phyloP scores from a whole-genome alignment of 2,888 invertebrate genomes.

The Lapara coniferarum region DNA sequence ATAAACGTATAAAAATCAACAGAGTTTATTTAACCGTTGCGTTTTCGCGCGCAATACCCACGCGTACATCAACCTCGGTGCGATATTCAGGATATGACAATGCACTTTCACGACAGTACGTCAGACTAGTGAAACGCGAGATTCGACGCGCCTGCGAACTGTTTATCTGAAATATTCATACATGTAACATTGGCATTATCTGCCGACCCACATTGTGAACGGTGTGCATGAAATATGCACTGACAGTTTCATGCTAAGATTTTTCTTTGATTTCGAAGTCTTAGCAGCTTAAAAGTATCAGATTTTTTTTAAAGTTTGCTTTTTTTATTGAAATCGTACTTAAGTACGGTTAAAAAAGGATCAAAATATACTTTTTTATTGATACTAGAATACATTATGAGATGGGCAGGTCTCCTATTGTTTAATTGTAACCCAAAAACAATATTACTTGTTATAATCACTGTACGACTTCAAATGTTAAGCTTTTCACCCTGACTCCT shows the following conservation, averaged over 20 bases:
- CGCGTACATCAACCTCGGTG: constrained; percentile 35
- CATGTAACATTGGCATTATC: constrained; percentile 25
- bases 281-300: too few species aligned
- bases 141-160: constrained; percentile 47
- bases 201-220: constrained; percentile 5
- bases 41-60: constrained; percentile 25
- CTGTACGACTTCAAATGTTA: too few species aligned
- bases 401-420: too few species aligned
- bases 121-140: constrained; percentile 61
- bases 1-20: not conserved
- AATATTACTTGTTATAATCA: too few species aligned
- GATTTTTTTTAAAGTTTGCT: too few species aligned
- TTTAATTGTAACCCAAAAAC: too few species aligned
- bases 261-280: not conserved
- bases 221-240: not conserved
- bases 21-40: not conserved
- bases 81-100: constrained; percentile 65
- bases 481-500: too few species aligned
- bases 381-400: too few species aligned
- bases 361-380: too few species aligned
- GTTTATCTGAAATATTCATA: constrained; percentile 41
- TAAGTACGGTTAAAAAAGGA: too few species aligned
- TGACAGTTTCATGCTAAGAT: not conserved
- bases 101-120: constrained; percentile 61
- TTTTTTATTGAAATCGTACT: too few species aligned